phyloP scores from a whole-genome alignment of 2,113 vertebrate species.

The Lutjanus erythropterus region DNA sequence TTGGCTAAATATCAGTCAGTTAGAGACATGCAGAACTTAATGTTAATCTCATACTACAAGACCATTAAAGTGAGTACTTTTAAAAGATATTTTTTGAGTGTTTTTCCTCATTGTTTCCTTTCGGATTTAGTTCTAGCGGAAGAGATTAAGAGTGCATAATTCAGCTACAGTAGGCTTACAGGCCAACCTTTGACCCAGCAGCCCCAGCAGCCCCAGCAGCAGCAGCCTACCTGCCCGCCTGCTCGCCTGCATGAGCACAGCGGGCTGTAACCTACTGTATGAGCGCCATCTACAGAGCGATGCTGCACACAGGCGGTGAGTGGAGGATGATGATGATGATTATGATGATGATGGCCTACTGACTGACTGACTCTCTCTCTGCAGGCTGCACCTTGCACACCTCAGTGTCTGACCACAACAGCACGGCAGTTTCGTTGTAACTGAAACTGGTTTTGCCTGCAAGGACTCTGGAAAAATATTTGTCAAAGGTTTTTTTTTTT shows the following conservation, averaged over 20 bases:
- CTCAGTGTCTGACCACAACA: constrained; percentile 31
- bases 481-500: too few species aligned
- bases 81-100: constrained; percentile 17
- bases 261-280: constrained; percentile 72
- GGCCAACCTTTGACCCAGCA: constrained; percentile 75
- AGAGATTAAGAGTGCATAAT: constrained; percentile 65
- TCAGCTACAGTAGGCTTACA: constrained; percentile 61
- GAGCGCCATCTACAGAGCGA: constrained; percentile 93
- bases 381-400: constrained; percentile 57
- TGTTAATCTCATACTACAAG: not conserved
- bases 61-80: not conserved
- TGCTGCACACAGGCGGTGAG: constrained; percentile 59
- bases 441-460: not conserved
- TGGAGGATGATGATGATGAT: constrained; percentile 17
- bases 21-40: not conserved
- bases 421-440: not conserved
- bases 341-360: constrained; percentile 55
- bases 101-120: constrained; percentile 33
- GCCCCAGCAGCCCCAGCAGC: constrained; percentile 39
- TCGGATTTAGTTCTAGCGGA: constrained; percentile 55
- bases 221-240: constrained; percentile 30
- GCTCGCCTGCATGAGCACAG: constrained; percentile 25
- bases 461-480: too few species aligned
- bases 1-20: not conserved
- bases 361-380: constrained; percentile 56